Conservation (phyloP, 2,797 vertebrate species). For the Helarctos malayanus region DNA sequence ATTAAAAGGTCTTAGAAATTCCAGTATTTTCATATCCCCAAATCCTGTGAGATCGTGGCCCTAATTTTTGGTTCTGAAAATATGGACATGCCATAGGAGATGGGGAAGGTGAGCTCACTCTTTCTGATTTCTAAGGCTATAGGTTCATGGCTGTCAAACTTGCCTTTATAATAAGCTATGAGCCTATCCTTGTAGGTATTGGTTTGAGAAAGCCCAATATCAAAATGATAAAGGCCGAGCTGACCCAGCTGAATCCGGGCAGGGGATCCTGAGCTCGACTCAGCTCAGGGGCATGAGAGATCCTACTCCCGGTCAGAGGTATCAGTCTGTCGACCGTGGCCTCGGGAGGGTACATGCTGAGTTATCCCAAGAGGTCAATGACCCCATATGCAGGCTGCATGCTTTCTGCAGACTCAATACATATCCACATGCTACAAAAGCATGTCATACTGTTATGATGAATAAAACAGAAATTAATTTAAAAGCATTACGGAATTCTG, state of each 20-base stretch:
- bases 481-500: background rate
- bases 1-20: slow-evolving; percentile 25
- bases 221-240: background rate
- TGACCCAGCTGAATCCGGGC: background rate
- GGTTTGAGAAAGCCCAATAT: background rate
- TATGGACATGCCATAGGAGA: background rate
- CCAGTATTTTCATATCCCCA: background rate
- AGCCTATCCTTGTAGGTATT: background rate
- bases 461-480: slow-evolving; percentile 30
- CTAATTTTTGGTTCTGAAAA: slow-evolving; percentile 55
- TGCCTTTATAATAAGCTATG: background rate
- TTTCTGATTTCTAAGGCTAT: background rate
- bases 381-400: background rate
- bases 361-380: background rate
- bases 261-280: background rate
- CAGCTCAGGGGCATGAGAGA: background rate
- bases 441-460: background rate
- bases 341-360: background rate
- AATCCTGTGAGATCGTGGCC: background rate
- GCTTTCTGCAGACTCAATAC: background rate
- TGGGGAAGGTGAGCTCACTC: background rate
- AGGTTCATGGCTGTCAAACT: background rate
- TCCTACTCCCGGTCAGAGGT: background rate
- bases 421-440: background rate
- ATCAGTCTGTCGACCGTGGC: background rate